A percentile compares a stretch with the other conserved stretches of the same genome.
Evolutionary conservation across 2,113 vertebrate genomes (phyloP).

Genomic region (Pachyramphus minor): DNA sequence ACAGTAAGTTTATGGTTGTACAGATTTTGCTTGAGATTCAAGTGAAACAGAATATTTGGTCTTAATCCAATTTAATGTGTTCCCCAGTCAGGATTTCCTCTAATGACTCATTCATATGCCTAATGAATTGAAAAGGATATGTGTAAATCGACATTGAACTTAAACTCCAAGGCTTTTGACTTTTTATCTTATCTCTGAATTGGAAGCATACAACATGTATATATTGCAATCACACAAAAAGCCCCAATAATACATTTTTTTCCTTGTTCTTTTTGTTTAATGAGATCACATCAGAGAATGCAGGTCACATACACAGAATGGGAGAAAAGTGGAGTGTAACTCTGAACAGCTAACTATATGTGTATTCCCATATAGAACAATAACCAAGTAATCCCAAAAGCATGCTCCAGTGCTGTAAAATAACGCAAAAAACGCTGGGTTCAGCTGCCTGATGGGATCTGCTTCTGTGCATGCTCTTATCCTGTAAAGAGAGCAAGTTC

Average conservation of each 20-base stretch:
- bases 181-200: background rate
- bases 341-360: background rate
- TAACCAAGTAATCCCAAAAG: background rate
- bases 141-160: background rate
- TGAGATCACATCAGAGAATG: background rate
- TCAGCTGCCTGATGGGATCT: background rate
- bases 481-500: background rate
- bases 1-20: background rate
- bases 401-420: background rate
- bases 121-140: constrained; percentile 39
- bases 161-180: background rate
- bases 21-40: background rate
- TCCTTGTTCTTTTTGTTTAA: background rate
- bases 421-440: background rate
- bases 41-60: constrained; percentile 30
- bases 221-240: background rate
- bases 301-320: background rate
- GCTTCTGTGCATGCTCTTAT: background rate
- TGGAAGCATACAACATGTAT: background rate
- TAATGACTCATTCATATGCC: constrained; percentile 30
- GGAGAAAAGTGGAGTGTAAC: background rate
- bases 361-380: background rate
- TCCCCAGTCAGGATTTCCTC: constrained; percentile 50
- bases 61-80: constrained; percentile 28
- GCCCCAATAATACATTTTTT: background rate